A percentile compares a stretch with the other conserved stretches of the same genome.
These are phyloP conservation scores for Scelioninae gen. 1 DNA, from an alignment of 2,888 invertebrate species.

Conservation along the genomic window DNA sequence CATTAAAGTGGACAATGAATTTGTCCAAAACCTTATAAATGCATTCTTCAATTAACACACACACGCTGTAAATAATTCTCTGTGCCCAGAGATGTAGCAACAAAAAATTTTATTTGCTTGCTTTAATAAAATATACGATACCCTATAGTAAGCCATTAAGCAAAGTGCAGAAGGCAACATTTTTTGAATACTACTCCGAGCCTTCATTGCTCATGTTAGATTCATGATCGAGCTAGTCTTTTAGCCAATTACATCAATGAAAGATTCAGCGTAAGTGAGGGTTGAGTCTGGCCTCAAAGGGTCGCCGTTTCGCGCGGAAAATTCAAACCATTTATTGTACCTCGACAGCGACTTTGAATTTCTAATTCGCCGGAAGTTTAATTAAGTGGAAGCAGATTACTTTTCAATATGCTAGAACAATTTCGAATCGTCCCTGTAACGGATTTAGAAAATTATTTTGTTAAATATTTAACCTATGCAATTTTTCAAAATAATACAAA, in stretches of 20 bases:
- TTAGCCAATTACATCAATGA: slow-evolving; percentile 75
- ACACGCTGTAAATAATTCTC: slow-evolving; percentile 42
- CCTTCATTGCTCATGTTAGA: slow-evolving; percentile 71
- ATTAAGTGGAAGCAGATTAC: too few relatives aligned
- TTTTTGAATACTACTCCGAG: slow-evolving; percentile 47
- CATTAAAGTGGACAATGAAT: neutral
- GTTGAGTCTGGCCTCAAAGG: slow-evolving; percentile 15
- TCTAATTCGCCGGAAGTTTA: neutral
- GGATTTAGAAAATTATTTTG: too few relatives aligned
- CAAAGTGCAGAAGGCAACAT: slow-evolving; percentile 54
- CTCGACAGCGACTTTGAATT: slow-evolving; percentile 11
- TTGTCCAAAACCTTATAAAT: slow-evolving; percentile 10
- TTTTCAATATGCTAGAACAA: too few relatives aligned
- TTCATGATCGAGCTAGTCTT: slow-evolving; percentile 71
- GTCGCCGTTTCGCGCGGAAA: slow-evolving; percentile 29
- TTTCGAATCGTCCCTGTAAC: too few relatives aligned
- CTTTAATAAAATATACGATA: slow-evolving; percentile 58
- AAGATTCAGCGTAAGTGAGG: slow-evolving; percentile 66
- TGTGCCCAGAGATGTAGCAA: neutral
- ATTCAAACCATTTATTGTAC: slow-evolving; percentile 57
- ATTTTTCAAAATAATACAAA: too few relatives aligned
- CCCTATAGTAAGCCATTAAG: slow-evolving; percentile 46
- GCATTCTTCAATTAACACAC: slow-evolving; percentile 17
- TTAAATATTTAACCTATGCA: too few relatives aligned
- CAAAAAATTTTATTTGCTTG: slow-evolving; percentile 45